phyloP scores from a whole-genome alignment of 2,797 vertebrate genomes.

The Synaphobranchus kaupii region DNA sequence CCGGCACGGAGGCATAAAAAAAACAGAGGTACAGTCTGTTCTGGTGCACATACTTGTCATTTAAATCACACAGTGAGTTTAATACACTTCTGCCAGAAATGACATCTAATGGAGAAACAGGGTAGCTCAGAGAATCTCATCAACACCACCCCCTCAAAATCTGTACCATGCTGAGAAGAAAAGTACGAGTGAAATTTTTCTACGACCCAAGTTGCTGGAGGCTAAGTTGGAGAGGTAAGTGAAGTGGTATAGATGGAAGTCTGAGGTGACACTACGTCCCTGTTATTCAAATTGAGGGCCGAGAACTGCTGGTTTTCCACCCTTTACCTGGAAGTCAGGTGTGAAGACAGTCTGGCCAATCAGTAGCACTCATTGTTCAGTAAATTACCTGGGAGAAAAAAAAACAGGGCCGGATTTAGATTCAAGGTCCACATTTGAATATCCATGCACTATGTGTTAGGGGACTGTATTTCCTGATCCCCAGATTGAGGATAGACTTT shows the following conservation, averaged over 20 bases:
- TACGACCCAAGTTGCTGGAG: conserved; percentile 8
- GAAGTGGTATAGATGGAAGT: background rate
- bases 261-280: background rate
- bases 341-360: too few species aligned
- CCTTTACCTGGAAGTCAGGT: too few species aligned
- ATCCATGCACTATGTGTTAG: background rate
- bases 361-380: too few species aligned
- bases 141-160: conserved; percentile 34
- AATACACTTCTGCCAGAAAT: conserved; percentile 19
- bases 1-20: too few species aligned
- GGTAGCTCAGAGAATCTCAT: conserved; percentile 27
- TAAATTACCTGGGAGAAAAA: too few species aligned
- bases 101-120: conserved; percentile 7
- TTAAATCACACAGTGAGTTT: background rate
- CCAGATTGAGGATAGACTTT: background rate
- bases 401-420: too few species aligned
- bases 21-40: background rate
- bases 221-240: background rate
- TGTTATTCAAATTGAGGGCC: too few species aligned
- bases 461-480: background rate
- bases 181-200: background rate
- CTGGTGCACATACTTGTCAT: background rate
- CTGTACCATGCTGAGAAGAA: conserved; percentile 20
- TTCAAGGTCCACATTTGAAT: too few species aligned
- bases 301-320: too few species aligned